Base-by-base conservation (phyloP, 2,113 vertebrate species). In the Platysternon megacephalum region DNA sequence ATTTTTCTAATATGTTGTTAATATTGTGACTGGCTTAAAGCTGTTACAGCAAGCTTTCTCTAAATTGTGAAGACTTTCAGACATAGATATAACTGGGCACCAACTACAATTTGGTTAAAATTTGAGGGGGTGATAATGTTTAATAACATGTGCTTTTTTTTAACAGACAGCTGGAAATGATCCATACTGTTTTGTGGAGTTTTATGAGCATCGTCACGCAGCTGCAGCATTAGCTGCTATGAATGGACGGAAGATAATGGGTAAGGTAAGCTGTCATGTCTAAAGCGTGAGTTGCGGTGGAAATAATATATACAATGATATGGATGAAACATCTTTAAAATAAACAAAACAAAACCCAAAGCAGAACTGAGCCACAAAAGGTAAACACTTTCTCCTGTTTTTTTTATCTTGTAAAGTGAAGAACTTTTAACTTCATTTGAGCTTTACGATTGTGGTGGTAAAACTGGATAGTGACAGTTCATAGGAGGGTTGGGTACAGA, bases 191-290 rank as follows among this genome's bases (percentile, higher is more conserved):
- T 99, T 99, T 91, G 99, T 99, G 98, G 99, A 99, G 97, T 99
- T 99, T 96, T 99, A 99, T 92, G 99, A 99, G 97, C 99, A 99
- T 98, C 99, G 99, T 96, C 99, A 99, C 84, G 99, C 99, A 87
- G 99, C 99, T 72, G 99, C 99, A 26, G 99, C 99, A 1, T 97
- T 99, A 97, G 99, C 99, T 93, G 99, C 99, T 76, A 99, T 99
- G 99, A 99, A 99, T 87, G 99, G 99, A 96, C 98, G 99, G 98
- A 99, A 99, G 99, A 99, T 99, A 98, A 99, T 99, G 99, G 99
- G 99, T 99, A 99, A 99, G 99, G 99, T 99, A 99, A 99, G 99
- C 97, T 99, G 98, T 98, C 98, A 52, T 98, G 97, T 98, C 98
- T 98, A 95, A 91, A 97, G 98, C 98, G 98, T 99, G 99, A 99